Evolutionary conservation across 2,797 vertebrate genomes (phyloP), one percentile per base, ranked within the genome.

Genomic region (Arnoldichthys spilopterus): DNA sequence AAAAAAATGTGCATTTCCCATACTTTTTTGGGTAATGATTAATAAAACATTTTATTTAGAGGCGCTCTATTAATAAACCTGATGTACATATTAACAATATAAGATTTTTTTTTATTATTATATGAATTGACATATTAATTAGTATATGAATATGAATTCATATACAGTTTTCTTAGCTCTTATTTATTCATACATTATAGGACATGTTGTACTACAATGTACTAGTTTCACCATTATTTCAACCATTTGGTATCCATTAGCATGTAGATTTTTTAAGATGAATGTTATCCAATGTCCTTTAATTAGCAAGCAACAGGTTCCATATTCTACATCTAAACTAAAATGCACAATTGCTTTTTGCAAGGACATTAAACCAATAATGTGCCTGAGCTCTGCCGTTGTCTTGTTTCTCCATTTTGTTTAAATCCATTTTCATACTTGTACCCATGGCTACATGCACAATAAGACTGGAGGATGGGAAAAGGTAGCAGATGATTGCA

Each of bases 401-500:
- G 22, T 43, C 51, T 34, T n/a, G 8, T 73, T 64, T 71, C 11
- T 66, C 28, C 24, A 16, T 54, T 45, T 53, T 74, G 74, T 45
- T 80, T 54, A 74, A 70, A 68, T 76, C 49, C 30, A 67, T 67
- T 32, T 66, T 43, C 2, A 67, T 75, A 54, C 37, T 16, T 62
- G 53, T 72, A 45, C 56, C 74, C n/a, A 51, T 56, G 63, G 70
- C 66, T 63, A 45, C 61, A 32, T 64, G 53, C 53, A 47, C 51
- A 79, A 69, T 82, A 45, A 81, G 43, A 64, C 13, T 7, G 72
- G 84, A 89, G 87, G 85, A 90, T 87, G 81, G 87, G 84, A 69
- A 89, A 84, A 85, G 82, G 84, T 80, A 84, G 85, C 80, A 89
- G 88, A 90, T 91, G 88, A 91, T 84, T 85, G 84, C 61, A 84